Evolutionary conservation across 2,797 vertebrate species (phyloP), one percentile per base, ranked within the genome.

Genomic region (Bradypodion pumilum): DNA sequence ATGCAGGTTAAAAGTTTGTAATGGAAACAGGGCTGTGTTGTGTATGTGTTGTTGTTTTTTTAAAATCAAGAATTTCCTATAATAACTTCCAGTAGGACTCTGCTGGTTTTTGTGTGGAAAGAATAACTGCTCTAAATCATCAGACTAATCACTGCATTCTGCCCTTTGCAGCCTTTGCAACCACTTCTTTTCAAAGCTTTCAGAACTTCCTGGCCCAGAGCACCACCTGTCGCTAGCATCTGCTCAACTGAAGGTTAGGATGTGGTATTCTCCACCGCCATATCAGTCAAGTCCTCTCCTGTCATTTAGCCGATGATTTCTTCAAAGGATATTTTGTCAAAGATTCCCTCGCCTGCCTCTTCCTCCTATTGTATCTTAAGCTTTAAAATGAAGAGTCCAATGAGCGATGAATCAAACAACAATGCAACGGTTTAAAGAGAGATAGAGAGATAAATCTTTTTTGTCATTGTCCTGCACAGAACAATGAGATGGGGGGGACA

Each of bases 311-410:
- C 83, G 23, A 88, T 89, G 2, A 77, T 32, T 29, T 94, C 95
- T 63, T 95, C 96, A 0, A 96, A 95, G 65, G 97, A 95, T 78
- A 97, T n/a, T 46, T 96, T 93, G 16, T 97, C 94, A 0, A 95
- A 91, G 10, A 93, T 93, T 8, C 77, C 89, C 16, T 83, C 84
- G 0, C 88, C 89, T 0, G 90, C 90, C 1, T 12, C 49, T 0
- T 56, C 65, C 86, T 94, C 89, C n/a, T n/a, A n/a, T n/a, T n/a
- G n/a, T n/a, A n/a, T n/a, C n/a, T n/a, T n/a, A n/a, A n/a, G n/a
- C n/a, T n/a, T n/a, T n/a, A n/a, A n/a, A n/a, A n/a, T n/a, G n/a
- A n/a, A n/a, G n/a, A n/a, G n/a, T n/a, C n/a, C n/a, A n/a, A n/a
- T n/a, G n/a, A n/a, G n/a, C n/a, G n/a, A n/a, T n/a, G n/a, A n/a